These are phyloP conservation scores for Alethe castanea DNA, from an alignment of 2,113 vertebrate genomes.

Conservation along the genomic window DNA sequence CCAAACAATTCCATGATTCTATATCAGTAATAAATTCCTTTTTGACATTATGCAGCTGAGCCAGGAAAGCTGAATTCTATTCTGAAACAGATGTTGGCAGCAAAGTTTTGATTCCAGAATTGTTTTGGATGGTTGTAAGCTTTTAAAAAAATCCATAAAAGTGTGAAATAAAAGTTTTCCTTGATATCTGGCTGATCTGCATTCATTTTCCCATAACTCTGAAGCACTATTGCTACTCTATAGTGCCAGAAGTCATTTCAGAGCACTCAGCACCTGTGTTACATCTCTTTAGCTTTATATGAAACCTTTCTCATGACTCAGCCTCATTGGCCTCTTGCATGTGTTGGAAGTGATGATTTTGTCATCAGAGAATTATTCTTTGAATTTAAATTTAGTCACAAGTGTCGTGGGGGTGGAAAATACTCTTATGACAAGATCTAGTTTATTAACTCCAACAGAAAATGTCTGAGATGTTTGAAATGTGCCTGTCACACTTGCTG, in stretches of 20 bases:
- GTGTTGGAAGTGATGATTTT: not conserved
- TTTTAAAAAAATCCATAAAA: not conserved
- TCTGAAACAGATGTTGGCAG: not conserved
- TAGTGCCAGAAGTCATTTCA: not conserved
- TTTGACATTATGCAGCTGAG: not conserved
- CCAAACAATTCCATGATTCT: not conserved
- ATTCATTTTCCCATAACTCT: not conserved
- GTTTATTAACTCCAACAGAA: not conserved
- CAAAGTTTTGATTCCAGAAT: not conserved
- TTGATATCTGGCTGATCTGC: not conserved
- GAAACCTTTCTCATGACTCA: conserved; percentile 12
- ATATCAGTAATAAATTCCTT: not conserved
- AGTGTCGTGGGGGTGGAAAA: not conserved
- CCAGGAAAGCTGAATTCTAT: not conserved
- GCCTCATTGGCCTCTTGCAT: not conserved
- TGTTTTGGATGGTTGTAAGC: not conserved
- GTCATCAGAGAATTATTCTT: not conserved
- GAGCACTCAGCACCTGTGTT: not conserved
- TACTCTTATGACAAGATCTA: not conserved
- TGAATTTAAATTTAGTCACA: not conserved
- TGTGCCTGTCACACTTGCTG: not conserved
- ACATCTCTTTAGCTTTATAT: not conserved
- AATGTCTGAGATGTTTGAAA: not conserved
- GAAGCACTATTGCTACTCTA: not conserved
- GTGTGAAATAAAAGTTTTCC: not conserved